phyloP scores from a whole-genome alignment of 2,888 invertebrate species.

The Watsonalla cultraria region DNA sequence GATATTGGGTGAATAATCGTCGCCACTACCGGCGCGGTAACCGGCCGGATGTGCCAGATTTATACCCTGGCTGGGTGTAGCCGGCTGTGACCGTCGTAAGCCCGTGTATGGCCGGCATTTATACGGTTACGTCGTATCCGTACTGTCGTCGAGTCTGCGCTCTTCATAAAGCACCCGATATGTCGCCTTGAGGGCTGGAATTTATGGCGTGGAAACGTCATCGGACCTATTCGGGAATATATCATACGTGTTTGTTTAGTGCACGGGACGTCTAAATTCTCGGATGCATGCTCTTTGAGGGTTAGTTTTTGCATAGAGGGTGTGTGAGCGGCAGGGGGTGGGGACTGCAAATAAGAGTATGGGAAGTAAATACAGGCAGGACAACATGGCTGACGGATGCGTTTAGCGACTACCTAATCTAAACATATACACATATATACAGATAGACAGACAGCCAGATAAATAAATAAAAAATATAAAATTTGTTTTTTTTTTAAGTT shows the following conservation, averaged over 20 bases:
- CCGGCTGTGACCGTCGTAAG: constrained; percentile 41
- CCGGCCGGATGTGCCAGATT: constrained; percentile 74
- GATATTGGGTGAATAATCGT: constrained; percentile 79
- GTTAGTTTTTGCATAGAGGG: constrained; percentile 1
- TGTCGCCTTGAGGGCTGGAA: constrained; percentile 71
- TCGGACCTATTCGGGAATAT: constrained; percentile 65
- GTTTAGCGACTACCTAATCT: constrained; percentile 24
- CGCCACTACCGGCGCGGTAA: constrained; percentile 75
- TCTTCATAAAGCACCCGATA: constrained; percentile 73
- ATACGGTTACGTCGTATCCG: constrained; percentile 40
- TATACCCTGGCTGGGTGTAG: constrained; percentile 61
- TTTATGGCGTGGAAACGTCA: constrained; percentile 78
- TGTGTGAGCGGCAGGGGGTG: neutral
- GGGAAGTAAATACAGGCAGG: neutral
- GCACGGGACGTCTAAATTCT: constrained; percentile 58
- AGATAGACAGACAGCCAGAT: no score
- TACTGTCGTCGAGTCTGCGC: constrained; percentile 59
- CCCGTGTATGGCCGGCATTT: constrained; percentile 4
- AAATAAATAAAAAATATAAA: no score
- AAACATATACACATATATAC: no score
- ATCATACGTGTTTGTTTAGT: constrained; percentile 69
- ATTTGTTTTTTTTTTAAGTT: no score
- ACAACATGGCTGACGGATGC: constrained; percentile 11
- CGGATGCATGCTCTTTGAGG: constrained; percentile 24
- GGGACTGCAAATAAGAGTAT: neutral